These are phyloP conservation scores for Acleris holmiana DNA, from an alignment of 2,888 invertebrate genomes.

Conservation along the genomic window DNA sequence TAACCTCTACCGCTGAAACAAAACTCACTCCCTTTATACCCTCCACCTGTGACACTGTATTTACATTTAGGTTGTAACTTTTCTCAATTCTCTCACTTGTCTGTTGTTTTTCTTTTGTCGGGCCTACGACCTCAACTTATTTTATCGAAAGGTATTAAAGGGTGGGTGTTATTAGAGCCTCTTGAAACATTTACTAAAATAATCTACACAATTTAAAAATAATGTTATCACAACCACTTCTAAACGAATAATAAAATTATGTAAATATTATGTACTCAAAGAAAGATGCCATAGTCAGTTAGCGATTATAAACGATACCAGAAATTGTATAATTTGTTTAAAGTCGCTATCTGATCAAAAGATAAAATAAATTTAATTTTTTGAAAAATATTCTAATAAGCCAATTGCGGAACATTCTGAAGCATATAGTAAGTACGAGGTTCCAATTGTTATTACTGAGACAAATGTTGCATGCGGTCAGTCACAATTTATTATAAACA, in stretches of 20 bases:
- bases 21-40: constrained; percentile 49
- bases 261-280: constrained; percentile 40
- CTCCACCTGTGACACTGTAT: not conserved
- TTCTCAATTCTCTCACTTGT: no score
- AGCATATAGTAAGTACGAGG: constrained; percentile 42
- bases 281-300: constrained; percentile 42
- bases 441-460: constrained; percentile 65
- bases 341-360: constrained; percentile 53
- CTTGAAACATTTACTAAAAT: constrained; percentile 71
- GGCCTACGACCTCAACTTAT: not conserved
- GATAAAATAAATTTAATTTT: constrained; percentile 61
- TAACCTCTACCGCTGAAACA: constrained; percentile 61
- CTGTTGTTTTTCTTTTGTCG: no score
- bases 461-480: constrained; percentile 77
- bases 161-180: constrained; percentile 58
- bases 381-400: constrained; percentile 67
- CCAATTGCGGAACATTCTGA: constrained; percentile 73
- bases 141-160: not conserved
- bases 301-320: constrained; percentile 37
- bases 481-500: constrained; percentile 75
- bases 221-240: constrained; percentile 79
- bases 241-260: constrained; percentile 63
- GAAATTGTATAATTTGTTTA: constrained; percentile 41
- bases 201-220: constrained; percentile 69
- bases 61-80: no score